phyloP scores from a whole-genome alignment of 2,797 vertebrate genomes.

The Rhinophrynus dorsalis region DNA sequence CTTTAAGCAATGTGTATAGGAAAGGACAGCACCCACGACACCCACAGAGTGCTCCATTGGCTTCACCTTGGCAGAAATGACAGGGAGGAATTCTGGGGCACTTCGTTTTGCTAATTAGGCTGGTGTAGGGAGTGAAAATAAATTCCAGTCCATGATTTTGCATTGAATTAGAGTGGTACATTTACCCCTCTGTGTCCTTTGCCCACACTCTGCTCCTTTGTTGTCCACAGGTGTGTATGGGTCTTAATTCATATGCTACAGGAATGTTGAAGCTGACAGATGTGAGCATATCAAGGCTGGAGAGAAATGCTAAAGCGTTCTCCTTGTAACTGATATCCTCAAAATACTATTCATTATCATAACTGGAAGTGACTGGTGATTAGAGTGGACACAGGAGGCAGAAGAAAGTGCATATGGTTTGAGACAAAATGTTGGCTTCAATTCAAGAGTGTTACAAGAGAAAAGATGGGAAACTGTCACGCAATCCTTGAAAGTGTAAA shows the following conservation, averaged over 20 bases:
- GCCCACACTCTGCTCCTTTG: too few species aligned
- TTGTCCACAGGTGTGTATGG: conserved; percentile 3
- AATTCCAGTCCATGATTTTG: too few species aligned
- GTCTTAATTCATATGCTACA: background rate
- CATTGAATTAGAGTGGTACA: too few species aligned
- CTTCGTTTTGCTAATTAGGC: too few species aligned
- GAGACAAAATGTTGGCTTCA: conserved; percentile 12
- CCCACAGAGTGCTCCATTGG: too few species aligned
- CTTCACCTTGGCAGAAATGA: too few species aligned
- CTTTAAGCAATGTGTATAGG: too few species aligned
- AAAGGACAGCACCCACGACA: too few species aligned
- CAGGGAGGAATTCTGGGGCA: too few species aligned
- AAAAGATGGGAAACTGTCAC: background rate
- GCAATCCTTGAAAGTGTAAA: background rate
- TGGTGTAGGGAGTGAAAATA: too few species aligned
- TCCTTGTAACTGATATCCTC: background rate
- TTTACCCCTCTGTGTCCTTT: too few species aligned
- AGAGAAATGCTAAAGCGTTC: background rate
- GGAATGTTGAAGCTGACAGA: background rate
- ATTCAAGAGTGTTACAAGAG: conserved; percentile 5
- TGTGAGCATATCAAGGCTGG: background rate
- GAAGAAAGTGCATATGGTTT: background rate
- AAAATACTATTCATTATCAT: background rate
- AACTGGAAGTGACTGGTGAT: background rate
- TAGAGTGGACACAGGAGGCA: background rate